Conservation (phyloP, 2,797 vertebrate genomes). For the Lepidocolaptes lacrymiger region DNA sequence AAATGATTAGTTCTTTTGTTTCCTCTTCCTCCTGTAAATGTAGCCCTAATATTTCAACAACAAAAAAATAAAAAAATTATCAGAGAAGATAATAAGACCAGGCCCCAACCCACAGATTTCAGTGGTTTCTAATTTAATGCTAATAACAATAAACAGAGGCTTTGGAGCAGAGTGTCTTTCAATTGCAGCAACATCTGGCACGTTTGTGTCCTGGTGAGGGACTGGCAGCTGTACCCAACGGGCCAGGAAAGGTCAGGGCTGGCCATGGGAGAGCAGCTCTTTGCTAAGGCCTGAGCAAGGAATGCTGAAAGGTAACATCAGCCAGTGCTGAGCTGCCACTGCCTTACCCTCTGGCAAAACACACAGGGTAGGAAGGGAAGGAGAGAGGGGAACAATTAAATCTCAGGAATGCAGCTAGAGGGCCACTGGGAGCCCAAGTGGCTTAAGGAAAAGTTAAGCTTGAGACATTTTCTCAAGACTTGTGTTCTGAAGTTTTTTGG, state of each 20-base stretch:
- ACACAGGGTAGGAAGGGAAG: neutral
- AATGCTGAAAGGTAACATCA: slow-evolving; percentile 17
- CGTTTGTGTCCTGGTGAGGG: neutral
- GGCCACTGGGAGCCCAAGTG: neutral
- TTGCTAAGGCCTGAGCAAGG: neutral
- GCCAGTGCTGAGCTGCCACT: neutral
- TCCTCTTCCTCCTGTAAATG: neutral
- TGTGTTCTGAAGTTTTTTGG: neutral
- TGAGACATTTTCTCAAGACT: neutral
- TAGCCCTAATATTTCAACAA: neutral
- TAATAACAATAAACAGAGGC: neutral
- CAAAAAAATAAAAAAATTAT: neutral
- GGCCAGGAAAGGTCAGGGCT: neutral
- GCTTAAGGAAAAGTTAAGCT: neutral
- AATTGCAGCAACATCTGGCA: neutral
- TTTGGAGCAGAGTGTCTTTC: neutral
- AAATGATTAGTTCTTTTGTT: neutral
- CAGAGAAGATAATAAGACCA: neutral
- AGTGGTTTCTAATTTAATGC: neutral
- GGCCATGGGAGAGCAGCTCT: neutral
- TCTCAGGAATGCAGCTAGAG: neutral
- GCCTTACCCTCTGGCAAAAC: neutral
- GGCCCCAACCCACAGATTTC: neutral
- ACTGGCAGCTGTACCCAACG: neutral
- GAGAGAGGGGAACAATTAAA: neutral